Conservation (phyloP, 2,888 invertebrate species). For the Aplocera efformata region DNA sequence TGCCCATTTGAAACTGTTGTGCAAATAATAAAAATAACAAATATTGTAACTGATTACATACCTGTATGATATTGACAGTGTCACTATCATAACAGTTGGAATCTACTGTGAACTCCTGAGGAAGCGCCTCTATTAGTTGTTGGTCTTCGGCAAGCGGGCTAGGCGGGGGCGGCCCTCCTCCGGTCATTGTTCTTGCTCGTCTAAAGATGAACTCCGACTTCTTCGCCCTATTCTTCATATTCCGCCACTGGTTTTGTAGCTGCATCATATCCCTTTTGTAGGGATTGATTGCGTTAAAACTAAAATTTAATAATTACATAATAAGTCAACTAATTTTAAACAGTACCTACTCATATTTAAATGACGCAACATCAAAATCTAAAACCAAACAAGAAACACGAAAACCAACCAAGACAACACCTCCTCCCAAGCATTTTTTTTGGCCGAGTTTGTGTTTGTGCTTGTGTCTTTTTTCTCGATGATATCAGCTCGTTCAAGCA, state of each 20-base stretch:
- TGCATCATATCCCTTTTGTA: neutral
- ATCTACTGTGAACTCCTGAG: neutral
- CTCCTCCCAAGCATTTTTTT: too few species aligned
- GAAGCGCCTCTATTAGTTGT: neutral
- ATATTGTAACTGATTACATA: neutral
- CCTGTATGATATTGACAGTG: neutral
- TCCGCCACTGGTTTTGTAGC: slow-evolving; percentile 2
- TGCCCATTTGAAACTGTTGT: too few species aligned
- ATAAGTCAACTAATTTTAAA: too few species aligned
- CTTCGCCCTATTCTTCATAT: neutral
- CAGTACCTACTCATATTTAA: too few species aligned
- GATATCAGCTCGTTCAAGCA: too few species aligned
- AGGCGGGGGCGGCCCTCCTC: neutral
- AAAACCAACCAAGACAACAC: too few species aligned
- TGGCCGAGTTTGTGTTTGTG: too few species aligned
- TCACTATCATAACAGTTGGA: neutral
- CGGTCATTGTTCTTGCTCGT: neutral
- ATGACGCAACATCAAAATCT: too few species aligned
- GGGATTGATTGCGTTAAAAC: slow-evolving; percentile 1
- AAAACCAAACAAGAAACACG: too few species aligned
- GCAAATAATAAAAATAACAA: too few species aligned
- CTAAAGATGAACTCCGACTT: neutral
- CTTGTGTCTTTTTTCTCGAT: too few species aligned
- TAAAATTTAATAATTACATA: too few species aligned
- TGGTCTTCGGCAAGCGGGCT: neutral